Percentiles rank a stretch among this genome's conserved stretches.
These are phyloP conservation scores for Neuroterus valhalla DNA, from an alignment of 1,140 invertebrate genomes.

Conservation along the genomic window DNA sequence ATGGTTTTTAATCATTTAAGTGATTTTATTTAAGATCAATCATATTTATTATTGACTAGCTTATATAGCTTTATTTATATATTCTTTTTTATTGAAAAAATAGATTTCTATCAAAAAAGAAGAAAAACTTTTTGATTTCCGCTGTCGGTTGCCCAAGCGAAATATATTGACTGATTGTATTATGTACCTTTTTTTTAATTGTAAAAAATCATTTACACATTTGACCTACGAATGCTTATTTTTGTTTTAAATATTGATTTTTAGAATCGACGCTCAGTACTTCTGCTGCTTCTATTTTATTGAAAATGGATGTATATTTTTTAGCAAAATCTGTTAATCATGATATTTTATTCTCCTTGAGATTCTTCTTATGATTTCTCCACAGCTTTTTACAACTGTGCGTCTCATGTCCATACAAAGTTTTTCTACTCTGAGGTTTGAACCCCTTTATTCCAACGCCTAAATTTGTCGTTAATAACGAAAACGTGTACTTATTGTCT, in stretches of 20 bases:
- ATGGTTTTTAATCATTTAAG: no score
- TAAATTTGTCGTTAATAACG: slow-evolving; percentile 14
- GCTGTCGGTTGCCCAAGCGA: slow-evolving; percentile 22
- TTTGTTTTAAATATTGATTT: background rate
- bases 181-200: background rate
- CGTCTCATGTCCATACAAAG: background rate
- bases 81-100: background rate
- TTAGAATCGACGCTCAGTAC: background rate
- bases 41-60: no score
- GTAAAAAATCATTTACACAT: slow-evolving; percentile 2
- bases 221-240: background rate
- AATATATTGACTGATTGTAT: slow-evolving; percentile 22
- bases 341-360: background rate
- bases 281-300: no score
- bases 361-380: slow-evolving; percentile 4
- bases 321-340: background rate
- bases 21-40: no score
- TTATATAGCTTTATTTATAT: no score
- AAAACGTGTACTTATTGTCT: slow-evolving; percentile 9
- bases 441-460: slow-evolving; percentile 1
- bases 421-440: slow-evolving; percentile 13
- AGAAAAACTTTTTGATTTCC: slow-evolving; percentile 1
- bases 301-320: background rate
- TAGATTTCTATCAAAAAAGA: background rate
- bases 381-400: slow-evolving; percentile 29